phyloP scores from a whole-genome alignment of 2,888 invertebrate genomes.

The Cordilura impudica region DNA sequence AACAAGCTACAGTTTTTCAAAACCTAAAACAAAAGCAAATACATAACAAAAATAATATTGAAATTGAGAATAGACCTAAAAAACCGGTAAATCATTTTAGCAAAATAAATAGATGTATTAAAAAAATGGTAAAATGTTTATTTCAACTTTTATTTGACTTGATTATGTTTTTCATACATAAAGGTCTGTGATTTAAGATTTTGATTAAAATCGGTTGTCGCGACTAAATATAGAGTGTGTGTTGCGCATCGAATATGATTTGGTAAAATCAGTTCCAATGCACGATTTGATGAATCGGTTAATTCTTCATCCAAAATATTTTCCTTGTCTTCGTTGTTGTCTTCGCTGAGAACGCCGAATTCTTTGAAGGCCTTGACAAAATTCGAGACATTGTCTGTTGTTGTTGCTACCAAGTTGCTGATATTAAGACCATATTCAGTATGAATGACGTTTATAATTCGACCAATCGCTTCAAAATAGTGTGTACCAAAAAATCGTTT shows the following conservation, averaged over 20 bases:
- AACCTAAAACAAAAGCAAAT: background rate
- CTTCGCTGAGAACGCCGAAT: background rate
- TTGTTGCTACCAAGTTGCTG: slow-evolving; percentile 9
- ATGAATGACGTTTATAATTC: slow-evolving; percentile 9
- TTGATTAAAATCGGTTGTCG: slow-evolving; percentile 1
- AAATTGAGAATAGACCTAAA: too few relatives aligned
- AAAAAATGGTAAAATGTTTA: background rate
- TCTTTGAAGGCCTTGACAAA: background rate
- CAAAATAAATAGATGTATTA: too few relatives aligned
- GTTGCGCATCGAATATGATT: too few relatives aligned
- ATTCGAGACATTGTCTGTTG: background rate
- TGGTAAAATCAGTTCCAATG: too few relatives aligned
- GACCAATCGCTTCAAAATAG: background rate
- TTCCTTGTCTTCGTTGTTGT: too few relatives aligned
- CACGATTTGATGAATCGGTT: too few relatives aligned
- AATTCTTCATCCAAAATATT: too few relatives aligned
- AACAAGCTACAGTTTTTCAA: background rate
- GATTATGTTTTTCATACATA: slow-evolving; percentile 1
- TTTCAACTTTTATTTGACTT: too few relatives aligned
- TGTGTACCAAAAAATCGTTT: slow-evolving; percentile 3
- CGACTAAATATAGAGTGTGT: too few relatives aligned
- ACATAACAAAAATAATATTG: background rate
- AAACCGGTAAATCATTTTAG: too few relatives aligned
- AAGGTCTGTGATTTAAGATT: background rate
- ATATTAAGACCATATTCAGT: slow-evolving; percentile 3